Evolutionary conservation across 2,797 vertebrate species (phyloP).

Genomic region (Gymnoscopelus braueri): DNA sequence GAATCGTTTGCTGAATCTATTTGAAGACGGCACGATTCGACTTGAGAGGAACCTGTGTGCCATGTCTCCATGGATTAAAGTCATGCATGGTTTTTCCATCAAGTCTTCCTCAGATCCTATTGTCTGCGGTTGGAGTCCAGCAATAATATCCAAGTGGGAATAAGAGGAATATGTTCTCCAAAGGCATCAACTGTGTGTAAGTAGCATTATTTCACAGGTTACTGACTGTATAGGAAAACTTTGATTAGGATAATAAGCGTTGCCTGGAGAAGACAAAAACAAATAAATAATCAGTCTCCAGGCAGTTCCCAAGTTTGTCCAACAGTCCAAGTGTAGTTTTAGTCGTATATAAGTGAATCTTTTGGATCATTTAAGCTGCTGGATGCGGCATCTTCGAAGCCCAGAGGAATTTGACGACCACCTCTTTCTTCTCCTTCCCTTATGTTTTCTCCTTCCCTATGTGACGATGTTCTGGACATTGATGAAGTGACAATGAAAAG

Average conservation of each 20-base stretch:
- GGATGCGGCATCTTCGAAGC: constrained; percentile 24
- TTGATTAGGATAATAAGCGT: constrained; percentile 20
- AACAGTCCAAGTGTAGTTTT: constrained; percentile 26
- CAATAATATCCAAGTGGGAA: constrained; percentile 50
- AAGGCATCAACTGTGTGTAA: constrained; percentile 48
- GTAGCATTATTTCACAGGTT: constrained; percentile 47
- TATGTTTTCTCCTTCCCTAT: not conserved
- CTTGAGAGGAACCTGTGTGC: constrained; percentile 88
- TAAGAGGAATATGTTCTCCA: constrained; percentile 40
- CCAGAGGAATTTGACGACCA: constrained; percentile 21
- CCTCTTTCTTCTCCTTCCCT: constrained; percentile 1
- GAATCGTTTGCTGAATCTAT: constrained; percentile 87
- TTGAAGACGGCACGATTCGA: constrained; percentile 82
- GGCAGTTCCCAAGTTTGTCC: constrained; percentile 33
- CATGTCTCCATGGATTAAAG: constrained; percentile 91
- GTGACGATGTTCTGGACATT: constrained; percentile 1
- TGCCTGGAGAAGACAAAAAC: not conserved
- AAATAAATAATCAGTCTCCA: constrained; percentile 8
- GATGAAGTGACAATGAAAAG: constrained; percentile 22
- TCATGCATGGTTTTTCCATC: constrained; percentile 79
- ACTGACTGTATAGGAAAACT: constrained; percentile 44
- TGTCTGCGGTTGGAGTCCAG: constrained; percentile 44
- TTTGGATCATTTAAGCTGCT: constrained; percentile 10
- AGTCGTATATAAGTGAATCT: constrained; percentile 18
- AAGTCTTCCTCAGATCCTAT: constrained; percentile 50